phyloP scores from a whole-genome alignment of 2,888 invertebrate genomes.

The Eilema griseolum region DNA sequence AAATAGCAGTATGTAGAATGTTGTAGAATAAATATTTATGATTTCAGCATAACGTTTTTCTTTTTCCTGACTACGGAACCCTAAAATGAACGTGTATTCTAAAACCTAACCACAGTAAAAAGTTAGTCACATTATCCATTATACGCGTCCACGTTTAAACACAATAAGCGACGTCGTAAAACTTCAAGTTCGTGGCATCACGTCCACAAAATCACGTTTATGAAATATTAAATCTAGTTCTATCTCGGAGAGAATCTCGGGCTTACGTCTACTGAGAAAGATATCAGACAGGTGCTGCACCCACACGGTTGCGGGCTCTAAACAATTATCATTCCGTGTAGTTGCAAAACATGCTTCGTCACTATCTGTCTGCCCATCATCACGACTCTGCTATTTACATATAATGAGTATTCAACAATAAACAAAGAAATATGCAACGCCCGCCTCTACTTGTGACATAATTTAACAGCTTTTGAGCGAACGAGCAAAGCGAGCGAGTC shows the following conservation, averaged over 20 bases:
- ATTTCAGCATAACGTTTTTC: background rate
- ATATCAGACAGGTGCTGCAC: slow-evolving; percentile 75
- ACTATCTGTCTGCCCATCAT: slow-evolving; percentile 83
- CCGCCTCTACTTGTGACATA: slow-evolving; percentile 66
- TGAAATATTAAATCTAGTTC: slow-evolving; percentile 82
- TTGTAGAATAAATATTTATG: too few species aligned
- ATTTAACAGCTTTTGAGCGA: slow-evolving; percentile 50
- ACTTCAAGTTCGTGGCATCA: slow-evolving; percentile 71
- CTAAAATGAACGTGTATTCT: background rate
- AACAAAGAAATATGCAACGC: slow-evolving; percentile 77
- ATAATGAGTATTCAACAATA: slow-evolving; percentile 86
- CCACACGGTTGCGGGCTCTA: slow-evolving; percentile 65
- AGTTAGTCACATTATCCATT: slow-evolving; percentile 2
- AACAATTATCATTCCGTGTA: slow-evolving; percentile 83
- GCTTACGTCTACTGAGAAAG: slow-evolving; percentile 69
- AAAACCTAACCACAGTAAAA: background rate
- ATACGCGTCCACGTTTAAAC: slow-evolving; percentile 7
- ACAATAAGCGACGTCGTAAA: slow-evolving; percentile 32
- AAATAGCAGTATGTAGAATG: too few species aligned
- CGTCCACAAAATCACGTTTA: slow-evolving; percentile 81
- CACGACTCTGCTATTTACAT: slow-evolving; percentile 86
- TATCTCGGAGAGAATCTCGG: slow-evolving; percentile 72
- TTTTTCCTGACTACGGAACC: background rate
- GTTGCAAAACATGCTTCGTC: slow-evolving; percentile 85
- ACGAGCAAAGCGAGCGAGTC: too few species aligned